Evolutionary conservation across 2,888 invertebrate genomes (phyloP), one percentile per base, ranked within the genome.

Genomic region (Globia sparganii): DNA sequence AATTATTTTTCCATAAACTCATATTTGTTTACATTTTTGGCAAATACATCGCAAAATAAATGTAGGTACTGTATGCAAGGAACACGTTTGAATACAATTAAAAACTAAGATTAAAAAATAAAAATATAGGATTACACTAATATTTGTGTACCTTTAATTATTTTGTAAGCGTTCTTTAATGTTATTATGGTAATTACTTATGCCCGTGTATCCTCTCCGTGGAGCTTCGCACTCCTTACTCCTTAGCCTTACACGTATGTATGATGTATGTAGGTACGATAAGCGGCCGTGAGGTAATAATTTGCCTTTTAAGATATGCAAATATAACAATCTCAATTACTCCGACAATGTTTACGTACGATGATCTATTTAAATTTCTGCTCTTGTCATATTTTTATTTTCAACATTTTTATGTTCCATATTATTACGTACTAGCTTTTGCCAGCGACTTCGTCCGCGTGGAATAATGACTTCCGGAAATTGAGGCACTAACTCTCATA

Each of bases 291-390:
- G 28, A 43, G 34, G 34, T 43, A 69, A 69, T 75, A 75, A 69
- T 80, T 80, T 69, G 58, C 58, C 34, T 65, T 74, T 65, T 75
- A 75, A 59, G 64, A 53, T 80, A 80, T 80, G 79, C 75, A 65
- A 80, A 80, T 80, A 53, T 69, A 80, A 59, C 75, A 80, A 80
- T 72, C 72, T 72, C 65, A 79, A 72, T 78, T 79, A 79, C 11
- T 66, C 72, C 28, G 34, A 46, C 61, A 72, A 37, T 61, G 72
- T 66, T 79, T 72, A 53, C 25, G 49, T 59, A 64, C 43, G 37
- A 31, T 70, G 31, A 78, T 78, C 46, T 46, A 69, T 46, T 69
- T 28, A 15, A 40, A 46, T 58, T 49, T 78, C 46, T 28, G 25
- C 21, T 59, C 4, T 68, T 62, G 9, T 68, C 11, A 34, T 70